Evolutionary conservation across 2,797 vertebrate species (phyloP).

Genomic region (Falco columbarius): DNA sequence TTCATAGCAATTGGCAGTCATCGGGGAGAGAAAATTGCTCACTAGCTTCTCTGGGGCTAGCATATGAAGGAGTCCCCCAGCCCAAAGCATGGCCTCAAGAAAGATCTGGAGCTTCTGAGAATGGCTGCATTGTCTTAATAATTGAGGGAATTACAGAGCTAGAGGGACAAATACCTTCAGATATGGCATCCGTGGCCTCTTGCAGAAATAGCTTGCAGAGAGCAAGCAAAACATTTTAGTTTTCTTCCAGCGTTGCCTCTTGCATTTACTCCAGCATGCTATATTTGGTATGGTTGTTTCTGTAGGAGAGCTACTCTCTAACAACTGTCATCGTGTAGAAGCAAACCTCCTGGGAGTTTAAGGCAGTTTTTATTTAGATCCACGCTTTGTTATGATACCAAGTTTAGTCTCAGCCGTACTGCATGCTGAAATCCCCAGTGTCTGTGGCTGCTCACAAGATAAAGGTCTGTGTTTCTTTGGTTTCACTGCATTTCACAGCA

Average conservation of each 20-base stretch:
- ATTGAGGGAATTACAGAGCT: not conserved
- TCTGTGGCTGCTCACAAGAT: not conserved
- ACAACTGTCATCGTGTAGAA: not conserved
- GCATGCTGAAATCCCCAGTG: not conserved
- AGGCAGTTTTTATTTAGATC: slow-evolving; percentile 24
- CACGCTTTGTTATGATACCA: slow-evolving; percentile 24
- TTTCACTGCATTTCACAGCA: not conserved
- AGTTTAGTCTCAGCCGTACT: not conserved
- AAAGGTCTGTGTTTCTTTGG: not conserved
- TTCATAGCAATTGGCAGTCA: not conserved
- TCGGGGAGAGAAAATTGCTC: not conserved
- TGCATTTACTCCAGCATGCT: not conserved
- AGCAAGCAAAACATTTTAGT: not conserved
- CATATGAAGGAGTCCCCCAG: fast-evolving
- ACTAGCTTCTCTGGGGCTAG: not conserved
- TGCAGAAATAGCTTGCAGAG: not conserved
- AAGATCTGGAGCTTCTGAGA: not conserved
- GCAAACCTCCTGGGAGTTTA: not conserved
- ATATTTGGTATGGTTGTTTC: slow-evolving; percentile 14
- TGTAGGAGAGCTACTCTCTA: slow-evolving; percentile 25
- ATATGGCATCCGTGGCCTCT: not conserved
- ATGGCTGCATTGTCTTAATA: not conserved
- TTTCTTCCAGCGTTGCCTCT: not conserved
- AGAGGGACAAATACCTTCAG: not conserved
- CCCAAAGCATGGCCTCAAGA: not conserved